Percentiles rank a stretch among this genome's conserved stretches.
These are phyloP conservation scores for Betta splendens DNA, from an alignment of 2,797 vertebrate species.

Conservation along the genomic window DNA sequence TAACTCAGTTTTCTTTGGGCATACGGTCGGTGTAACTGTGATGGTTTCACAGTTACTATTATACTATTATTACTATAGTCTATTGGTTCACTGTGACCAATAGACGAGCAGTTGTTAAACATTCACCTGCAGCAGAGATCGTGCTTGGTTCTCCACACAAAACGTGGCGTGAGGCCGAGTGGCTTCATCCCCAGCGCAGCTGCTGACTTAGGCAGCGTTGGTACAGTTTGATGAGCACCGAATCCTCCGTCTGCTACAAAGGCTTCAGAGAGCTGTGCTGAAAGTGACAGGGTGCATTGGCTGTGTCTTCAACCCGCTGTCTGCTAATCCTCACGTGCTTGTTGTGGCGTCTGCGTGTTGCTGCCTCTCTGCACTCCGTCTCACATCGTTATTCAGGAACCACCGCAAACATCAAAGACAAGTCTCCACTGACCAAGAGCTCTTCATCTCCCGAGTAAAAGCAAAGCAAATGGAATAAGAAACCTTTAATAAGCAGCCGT, in stretches of 20 bases:
- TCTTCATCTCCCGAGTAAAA: slow-evolving; percentile 22
- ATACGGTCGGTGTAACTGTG: too few species aligned
- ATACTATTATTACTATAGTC: too few species aligned
- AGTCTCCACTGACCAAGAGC: slow-evolving; percentile 36
- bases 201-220: not conserved
- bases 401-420: slow-evolving; percentile 54
- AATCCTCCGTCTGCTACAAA: not conserved
- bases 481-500: slow-evolving; percentile 28
- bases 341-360: slow-evolving; percentile 41
- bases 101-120: too few species aligned
- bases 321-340: slow-evolving; percentile 25
- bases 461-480: slow-evolving; percentile 28
- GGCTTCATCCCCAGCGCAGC: too few species aligned
- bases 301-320: slow-evolving; percentile 30
- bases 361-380: slow-evolving; percentile 33
- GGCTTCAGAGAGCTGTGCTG: slow-evolving; percentile 1
- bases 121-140: too few species aligned
- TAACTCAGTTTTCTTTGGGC: too few species aligned
- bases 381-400: slow-evolving; percentile 56
- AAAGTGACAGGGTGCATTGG: not conserved
- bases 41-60: too few species aligned
- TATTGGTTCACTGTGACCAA: too few species aligned
- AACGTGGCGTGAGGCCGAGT: too few species aligned
- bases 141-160: too few species aligned
- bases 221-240: not conserved